A percentile compares a stretch with the other conserved stretches of the same genome.
These are phyloP conservation scores for Ceratina calcarata DNA, from an alignment of 1,140 invertebrate species.

Conservation along the genomic window DNA sequence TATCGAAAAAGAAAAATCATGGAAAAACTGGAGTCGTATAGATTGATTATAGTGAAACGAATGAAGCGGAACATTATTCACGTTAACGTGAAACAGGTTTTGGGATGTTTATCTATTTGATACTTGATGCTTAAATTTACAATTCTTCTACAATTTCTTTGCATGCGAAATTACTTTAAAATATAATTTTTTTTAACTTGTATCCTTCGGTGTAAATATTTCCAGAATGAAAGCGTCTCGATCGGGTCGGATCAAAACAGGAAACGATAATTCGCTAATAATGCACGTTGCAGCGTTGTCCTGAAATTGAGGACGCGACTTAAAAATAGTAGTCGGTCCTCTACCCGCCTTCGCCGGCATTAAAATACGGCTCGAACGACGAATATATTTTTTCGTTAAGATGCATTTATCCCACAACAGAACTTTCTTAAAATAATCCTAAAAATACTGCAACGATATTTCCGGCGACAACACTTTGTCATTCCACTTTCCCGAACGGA, in stretches of 20 bases:
- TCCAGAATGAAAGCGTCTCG: background rate
- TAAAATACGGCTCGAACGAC: conserved; percentile 39
- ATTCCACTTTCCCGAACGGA: background rate
- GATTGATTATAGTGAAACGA: background rate
- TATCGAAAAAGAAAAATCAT: background rate
- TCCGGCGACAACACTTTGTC: conserved; percentile 1
- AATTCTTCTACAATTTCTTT: background rate
- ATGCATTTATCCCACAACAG: background rate
- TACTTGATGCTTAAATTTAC: background rate
- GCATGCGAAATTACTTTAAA: background rate
- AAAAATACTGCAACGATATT: conserved; percentile 24
- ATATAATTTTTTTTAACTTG: too few species aligned
- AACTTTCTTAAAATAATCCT: conserved; percentile 20
- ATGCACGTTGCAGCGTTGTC: conserved; percentile 15
- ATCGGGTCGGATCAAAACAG: background rate
- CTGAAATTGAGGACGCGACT: conserved; percentile 32
- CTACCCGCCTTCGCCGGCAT: conserved; percentile 16
- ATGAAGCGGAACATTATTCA: background rate
- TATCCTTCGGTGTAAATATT: too few species aligned
- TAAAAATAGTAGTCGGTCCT: conserved; percentile 51
- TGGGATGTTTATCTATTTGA: background rate
- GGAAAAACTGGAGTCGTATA: background rate
- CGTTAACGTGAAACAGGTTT: background rate
- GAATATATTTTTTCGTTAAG: conserved; percentile 10
- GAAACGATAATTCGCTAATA: conserved; percentile 13